Conservation (phyloP, 2,797 vertebrate species). For the Pagetopsis macropterus region DNA sequence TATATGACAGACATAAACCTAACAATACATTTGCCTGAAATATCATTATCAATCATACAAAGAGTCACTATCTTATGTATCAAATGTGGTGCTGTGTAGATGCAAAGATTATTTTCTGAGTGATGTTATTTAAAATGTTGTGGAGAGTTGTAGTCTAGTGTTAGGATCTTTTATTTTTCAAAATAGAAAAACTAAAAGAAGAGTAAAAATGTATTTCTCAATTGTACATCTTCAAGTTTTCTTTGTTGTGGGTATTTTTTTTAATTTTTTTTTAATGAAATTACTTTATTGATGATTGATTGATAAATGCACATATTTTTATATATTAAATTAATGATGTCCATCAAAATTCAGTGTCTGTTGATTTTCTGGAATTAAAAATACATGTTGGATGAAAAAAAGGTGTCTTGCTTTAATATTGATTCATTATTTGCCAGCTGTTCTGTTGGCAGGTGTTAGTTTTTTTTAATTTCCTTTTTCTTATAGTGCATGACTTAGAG, state of each 20-base stretch:
- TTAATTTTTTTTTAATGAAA: slow-evolving; percentile 20
- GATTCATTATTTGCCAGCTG: neutral
- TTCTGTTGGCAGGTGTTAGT: neutral
- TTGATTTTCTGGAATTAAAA: slow-evolving; percentile 16
- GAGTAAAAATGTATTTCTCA: slow-evolving; percentile 9
- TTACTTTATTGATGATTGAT: slow-evolving; percentile 27
- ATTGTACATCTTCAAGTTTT: slow-evolving; percentile 13
- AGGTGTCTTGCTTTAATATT: neutral
- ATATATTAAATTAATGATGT: slow-evolving; percentile 44
- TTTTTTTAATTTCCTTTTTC: neutral
- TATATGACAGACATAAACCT: slow-evolving; percentile 24
- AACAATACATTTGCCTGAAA: slow-evolving; percentile 20
- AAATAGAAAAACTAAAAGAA: slow-evolving; percentile 12
- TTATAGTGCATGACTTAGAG: neutral
- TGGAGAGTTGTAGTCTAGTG: slow-evolving; percentile 22
- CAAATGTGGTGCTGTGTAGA: slow-evolving; percentile 47
- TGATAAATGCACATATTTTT: slow-evolving; percentile 50
- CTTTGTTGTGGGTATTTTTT: slow-evolving; percentile 19
- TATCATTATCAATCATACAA: slow-evolving; percentile 15
- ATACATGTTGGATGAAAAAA: neutral
- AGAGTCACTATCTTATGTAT: slow-evolving; percentile 1
- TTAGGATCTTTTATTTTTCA: slow-evolving; percentile 28
- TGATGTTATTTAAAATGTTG: slow-evolving; percentile 26
- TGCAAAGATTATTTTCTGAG: slow-evolving; percentile 3
- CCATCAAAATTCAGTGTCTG: slow-evolving; percentile 25